Evolutionary conservation across 1,140 invertebrate species (phyloP), one percentile per base, ranked within the genome.

Genomic region (Bombus consobrinus): DNA sequence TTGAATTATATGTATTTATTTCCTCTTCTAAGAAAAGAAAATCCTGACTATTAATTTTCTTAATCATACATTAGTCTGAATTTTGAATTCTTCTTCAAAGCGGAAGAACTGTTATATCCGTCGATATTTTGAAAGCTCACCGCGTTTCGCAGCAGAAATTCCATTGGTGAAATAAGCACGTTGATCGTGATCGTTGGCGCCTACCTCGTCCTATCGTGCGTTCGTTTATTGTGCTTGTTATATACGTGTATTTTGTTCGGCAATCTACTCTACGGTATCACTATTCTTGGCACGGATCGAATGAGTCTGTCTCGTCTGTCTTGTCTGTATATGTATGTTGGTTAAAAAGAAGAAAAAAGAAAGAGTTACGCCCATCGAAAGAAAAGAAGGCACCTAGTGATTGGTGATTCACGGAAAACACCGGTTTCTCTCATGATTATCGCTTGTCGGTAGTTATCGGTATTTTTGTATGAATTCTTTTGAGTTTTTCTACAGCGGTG

Each of bases 201-300:
- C 71, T 62, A 37, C 64, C 64, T 76, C 64, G 57, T 74, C 39
- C 66, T 57, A 59, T 79, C 66, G 4, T 32, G 71, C 47, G 71
- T 89, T 89, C 88, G 86, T 88, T 87, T 89, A 83, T 87, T 85
- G 69, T 83, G 66, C 87, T 89, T 83, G 83, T 89, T 89, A 53
- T 53, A 53, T 53, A 90, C 87, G 73, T 72, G 86, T 87, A 41
- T 68, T 78, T 87, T 62, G 73, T 59, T 72, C 43, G 68, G 47
- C 62, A 68, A 88, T 85, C 82, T 79, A 75, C 69, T 53, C 47
- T 53, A 53, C 28, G 53, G 73, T 68, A 47, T 81, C 75, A 81
- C 81, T 89, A 88, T 89, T 89, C 87, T 88, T 88, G 88, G 88
- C 86, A 83, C 77, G 88, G 82, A 88, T 88, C 87, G 88, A 89